Evolutionary conservation across 2,888 invertebrate genomes (phyloP).

Genomic region (Amphipoea lucens): DNA sequence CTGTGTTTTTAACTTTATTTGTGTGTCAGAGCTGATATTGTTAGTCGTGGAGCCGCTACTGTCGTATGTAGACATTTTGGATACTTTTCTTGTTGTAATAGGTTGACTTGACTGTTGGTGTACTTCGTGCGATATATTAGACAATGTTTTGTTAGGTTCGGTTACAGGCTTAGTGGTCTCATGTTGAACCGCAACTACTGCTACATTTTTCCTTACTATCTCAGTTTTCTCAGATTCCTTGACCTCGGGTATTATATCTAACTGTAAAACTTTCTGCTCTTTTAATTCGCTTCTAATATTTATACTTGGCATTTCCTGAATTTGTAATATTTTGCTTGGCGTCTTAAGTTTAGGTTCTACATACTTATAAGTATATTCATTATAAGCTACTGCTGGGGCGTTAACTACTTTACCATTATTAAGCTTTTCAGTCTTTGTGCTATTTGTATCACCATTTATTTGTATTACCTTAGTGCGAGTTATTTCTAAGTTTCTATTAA

Average conservation of each 20-base stretch:
- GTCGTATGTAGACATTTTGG: slow-evolving; percentile 82
- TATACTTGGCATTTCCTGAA: slow-evolving; percentile 88
- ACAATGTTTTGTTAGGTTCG: slow-evolving; percentile 36
- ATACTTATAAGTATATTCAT: slow-evolving; percentile 80
- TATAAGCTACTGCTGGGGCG: slow-evolving; percentile 78
- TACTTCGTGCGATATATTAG: slow-evolving; percentile 25
- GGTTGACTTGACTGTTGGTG: slow-evolving; percentile 55
- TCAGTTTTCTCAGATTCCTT: slow-evolving; percentile 62
- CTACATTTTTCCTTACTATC: slow-evolving; percentile 75
- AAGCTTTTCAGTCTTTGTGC: slow-evolving; percentile 69
- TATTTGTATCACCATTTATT: slow-evolving; percentile 76
- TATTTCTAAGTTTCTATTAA: slow-evolving; percentile 76
- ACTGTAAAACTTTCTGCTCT: slow-evolving; percentile 86
- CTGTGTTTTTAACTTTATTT: slow-evolving; percentile 69
- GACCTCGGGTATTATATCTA: slow-evolving; percentile 86
- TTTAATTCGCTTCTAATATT: slow-evolving; percentile 88
- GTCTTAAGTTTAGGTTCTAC: slow-evolving; percentile 71
- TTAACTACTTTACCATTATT: slow-evolving; percentile 73
- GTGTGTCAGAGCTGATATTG: slow-evolving; percentile 76
- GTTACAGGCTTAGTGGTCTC: slow-evolving; percentile 56
- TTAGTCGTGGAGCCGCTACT: slow-evolving; percentile 83
- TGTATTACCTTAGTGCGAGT: slow-evolving; percentile 80
- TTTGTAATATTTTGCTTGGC: slow-evolving; percentile 74
- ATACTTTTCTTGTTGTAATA: slow-evolving; percentile 75
- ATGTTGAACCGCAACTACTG: slow-evolving; percentile 78